These are phyloP conservation scores for Hybos culiciformis DNA, from an alignment of 2,888 invertebrate genomes.

Conservation along the genomic window DNA sequence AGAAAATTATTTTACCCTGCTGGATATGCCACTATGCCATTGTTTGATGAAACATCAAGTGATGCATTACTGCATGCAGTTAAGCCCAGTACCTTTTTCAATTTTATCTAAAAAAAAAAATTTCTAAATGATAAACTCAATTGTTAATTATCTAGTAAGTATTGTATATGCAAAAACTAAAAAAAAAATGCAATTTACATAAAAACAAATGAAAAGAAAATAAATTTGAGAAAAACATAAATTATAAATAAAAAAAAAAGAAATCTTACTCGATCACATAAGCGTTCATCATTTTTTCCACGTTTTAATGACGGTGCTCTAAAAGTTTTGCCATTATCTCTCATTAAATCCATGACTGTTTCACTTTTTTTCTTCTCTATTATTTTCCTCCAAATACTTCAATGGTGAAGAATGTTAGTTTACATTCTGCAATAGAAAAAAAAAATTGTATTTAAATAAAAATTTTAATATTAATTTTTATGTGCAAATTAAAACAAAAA, in stretches of 20 bases:
- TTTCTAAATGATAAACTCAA: background rate
- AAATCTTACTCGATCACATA: background rate
- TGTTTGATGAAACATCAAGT: constrained; percentile 73
- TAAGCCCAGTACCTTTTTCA: constrained; percentile 87
- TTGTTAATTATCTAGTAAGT: background rate
- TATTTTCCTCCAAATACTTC: too few species aligned
- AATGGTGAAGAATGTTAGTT: too few species aligned
- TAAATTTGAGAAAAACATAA: too few species aligned
- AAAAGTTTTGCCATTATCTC: background rate
- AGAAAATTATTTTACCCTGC: constrained; percentile 60
- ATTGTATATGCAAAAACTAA: background rate
- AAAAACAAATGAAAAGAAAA: too few species aligned
- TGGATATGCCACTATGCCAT: constrained; percentile 85
- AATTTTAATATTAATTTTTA: too few species aligned
- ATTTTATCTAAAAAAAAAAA: constrained; percentile 63
- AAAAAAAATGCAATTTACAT: too few species aligned
- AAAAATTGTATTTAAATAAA: too few species aligned
- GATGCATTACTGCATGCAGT: constrained; percentile 91
- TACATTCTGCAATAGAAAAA: too few species aligned
- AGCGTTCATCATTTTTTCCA: background rate
- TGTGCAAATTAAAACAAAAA: too few species aligned
- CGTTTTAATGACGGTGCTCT: background rate
- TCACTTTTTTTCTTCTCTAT: too few species aligned
- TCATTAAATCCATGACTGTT: too few species aligned
- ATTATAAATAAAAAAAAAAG: too few species aligned